A percentile compares a stretch with the other conserved stretches of the same genome.
These are phyloP conservation scores for Natrix natrix DNA, from an alignment of 2,797 vertebrate species.

Conservation along the genomic window DNA sequence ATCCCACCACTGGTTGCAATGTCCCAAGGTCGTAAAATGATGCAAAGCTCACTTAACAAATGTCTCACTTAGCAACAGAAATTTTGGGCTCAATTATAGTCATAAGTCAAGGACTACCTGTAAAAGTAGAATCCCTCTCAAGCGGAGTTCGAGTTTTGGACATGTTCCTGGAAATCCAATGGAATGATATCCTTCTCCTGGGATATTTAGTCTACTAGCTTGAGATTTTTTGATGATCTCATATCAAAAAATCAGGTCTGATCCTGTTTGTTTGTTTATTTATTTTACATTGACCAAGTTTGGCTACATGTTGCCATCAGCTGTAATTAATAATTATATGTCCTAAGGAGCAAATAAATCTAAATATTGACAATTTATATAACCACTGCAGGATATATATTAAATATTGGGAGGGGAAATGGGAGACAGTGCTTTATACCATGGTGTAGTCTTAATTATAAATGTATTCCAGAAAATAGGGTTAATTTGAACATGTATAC, in stretches of 20 bases:
- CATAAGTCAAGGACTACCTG: background rate
- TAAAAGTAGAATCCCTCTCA: background rate
- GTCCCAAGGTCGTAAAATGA: background rate
- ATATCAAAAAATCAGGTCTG: background rate
- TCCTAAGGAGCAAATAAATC: background rate
- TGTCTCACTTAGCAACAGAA: background rate
- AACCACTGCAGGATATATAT: background rate
- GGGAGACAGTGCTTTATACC: background rate
- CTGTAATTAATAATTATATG: background rate
- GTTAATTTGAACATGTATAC: background rate
- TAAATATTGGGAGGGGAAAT: background rate
- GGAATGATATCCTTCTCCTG: background rate
- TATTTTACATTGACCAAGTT: background rate
- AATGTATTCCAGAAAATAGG: background rate
- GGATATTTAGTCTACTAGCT: background rate
- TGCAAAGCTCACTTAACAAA: background rate
- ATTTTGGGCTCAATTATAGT: background rate
- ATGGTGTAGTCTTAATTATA: background rate
- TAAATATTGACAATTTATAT: background rate
- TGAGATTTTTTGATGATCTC: background rate
- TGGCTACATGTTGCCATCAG: background rate
- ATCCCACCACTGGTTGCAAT: too few relatives aligned
- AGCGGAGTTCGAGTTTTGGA: background rate
- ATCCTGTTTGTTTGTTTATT: background rate
- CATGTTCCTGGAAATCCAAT: background rate